Evolutionary conservation across 2,113 vertebrate genomes (phyloP).

Genomic region (Anarrhichthys ocellatus): DNA sequence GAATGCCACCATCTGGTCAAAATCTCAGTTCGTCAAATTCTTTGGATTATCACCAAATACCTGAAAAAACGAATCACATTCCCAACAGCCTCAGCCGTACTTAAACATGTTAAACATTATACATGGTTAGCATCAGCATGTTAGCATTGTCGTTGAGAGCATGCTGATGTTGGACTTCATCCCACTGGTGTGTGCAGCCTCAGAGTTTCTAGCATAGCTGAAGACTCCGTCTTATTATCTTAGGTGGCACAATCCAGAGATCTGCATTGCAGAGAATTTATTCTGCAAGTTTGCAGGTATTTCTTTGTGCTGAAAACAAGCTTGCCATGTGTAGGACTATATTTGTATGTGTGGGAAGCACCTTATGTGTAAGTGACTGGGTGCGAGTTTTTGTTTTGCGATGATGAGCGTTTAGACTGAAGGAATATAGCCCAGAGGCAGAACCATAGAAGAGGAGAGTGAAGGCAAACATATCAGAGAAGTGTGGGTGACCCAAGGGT

Average conservation of each 20-base stretch:
- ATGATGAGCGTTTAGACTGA: slow-evolving; percentile 31
- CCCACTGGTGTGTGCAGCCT: neutral
- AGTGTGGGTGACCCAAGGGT: slow-evolving; percentile 51
- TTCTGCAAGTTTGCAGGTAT: slow-evolving; percentile 1
- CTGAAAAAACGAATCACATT: neutral
- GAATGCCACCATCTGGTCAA: neutral
- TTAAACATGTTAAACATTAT: neutral
- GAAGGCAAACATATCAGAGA: slow-evolving; percentile 41
- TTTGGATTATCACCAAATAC: neutral
- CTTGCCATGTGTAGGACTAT: neutral
- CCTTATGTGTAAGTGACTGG: slow-evolving; percentile 38
- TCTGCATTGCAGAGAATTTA: neutral
- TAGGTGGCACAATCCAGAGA: neutral
- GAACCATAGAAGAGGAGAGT: slow-evolving; percentile 28
- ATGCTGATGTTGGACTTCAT: neutral
- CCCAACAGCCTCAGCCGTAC: neutral
- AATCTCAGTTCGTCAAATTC: neutral
- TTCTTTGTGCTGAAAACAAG: slow-evolving; percentile 16
- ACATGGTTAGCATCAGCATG: neutral
- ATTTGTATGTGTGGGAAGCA: slow-evolving; percentile 51
- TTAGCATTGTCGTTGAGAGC: slow-evolving; percentile 4
- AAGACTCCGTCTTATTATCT: neutral
- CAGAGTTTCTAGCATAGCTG: neutral
- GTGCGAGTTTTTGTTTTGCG: slow-evolving; percentile 27
- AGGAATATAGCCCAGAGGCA: slow-evolving; percentile 36